These are phyloP conservation scores for Buathra laborator DNA, from an alignment of 2,888 invertebrate genomes.

Conservation along the genomic window DNA sequence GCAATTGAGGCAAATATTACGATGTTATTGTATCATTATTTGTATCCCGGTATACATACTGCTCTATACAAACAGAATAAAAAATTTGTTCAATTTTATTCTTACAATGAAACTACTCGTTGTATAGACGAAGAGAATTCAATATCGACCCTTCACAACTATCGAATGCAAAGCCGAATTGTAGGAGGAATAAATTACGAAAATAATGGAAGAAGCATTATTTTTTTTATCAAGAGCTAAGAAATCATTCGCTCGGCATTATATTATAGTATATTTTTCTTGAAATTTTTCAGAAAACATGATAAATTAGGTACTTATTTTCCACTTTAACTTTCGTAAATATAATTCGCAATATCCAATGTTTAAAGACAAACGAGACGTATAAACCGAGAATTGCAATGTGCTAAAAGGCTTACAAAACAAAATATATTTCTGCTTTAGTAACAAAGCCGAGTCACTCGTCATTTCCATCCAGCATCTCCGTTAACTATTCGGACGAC, in stretches of 20 bases:
- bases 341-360: too few species aligned
- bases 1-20: neutral
- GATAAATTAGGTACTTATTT: neutral
- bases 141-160: too few species aligned
- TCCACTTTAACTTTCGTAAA: neutral
- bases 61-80: neutral
- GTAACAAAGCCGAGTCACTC: neutral
- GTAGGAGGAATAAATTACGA: neutral
- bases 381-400: too few species aligned
- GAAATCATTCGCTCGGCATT: neutral
- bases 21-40: neutral
- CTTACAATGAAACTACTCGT: neutral
- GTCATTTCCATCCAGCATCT: neutral
- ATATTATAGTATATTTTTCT: neutral
- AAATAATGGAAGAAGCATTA: neutral
- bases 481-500: neutral
- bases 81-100: neutral
- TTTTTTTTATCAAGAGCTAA: neutral
- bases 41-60: neutral
- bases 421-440: too few species aligned
- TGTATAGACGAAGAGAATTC: neutral
- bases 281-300: neutral
- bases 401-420: too few species aligned
- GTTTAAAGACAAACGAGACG: too few species aligned
- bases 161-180: neutral